A percentile compares a stretch with the other conserved stretches of the same genome.
Conservation (phyloP, 2,113 vertebrate genomes). For the Muscicapa adusta region DNA sequence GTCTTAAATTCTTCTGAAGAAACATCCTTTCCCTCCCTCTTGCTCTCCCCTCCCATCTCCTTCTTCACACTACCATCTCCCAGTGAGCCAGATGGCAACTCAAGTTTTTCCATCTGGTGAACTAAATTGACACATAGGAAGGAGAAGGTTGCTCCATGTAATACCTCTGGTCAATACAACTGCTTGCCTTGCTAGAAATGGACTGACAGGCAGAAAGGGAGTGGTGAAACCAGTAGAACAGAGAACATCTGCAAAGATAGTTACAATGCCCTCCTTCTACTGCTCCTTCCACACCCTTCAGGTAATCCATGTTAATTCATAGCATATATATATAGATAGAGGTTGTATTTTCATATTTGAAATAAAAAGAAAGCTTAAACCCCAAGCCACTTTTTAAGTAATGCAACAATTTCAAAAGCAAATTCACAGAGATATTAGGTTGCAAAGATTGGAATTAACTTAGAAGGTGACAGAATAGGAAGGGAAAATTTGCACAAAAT, state of each 20-base stretch:
- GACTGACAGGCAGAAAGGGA: not conserved
- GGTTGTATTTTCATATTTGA: not conserved
- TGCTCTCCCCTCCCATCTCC: not conserved
- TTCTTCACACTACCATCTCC: not conserved
- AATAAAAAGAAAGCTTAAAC: not conserved
- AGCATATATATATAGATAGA: not conserved
- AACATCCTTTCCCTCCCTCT: constrained; percentile 27
- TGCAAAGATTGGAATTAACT: not conserved
- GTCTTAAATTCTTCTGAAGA: constrained; percentile 15
- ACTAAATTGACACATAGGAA: not conserved
- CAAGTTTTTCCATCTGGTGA: not conserved
- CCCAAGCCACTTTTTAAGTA: not conserved
- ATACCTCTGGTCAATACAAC: not conserved
- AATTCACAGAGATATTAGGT: not conserved
- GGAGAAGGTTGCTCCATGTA: not conserved
- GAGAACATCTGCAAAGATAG: not conserved
- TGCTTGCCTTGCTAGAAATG: not conserved
- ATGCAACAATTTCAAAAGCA: not conserved
- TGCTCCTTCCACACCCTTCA: not conserved
- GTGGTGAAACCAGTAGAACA: not conserved
- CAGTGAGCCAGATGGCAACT: not conserved
- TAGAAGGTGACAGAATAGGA: not conserved
- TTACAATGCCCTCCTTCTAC: not conserved
- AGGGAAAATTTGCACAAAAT: not conserved
- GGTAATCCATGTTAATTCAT: not conserved